These are phyloP conservation scores for Pangasianodon hypophthalmus DNA, from an alignment of 2,113 vertebrate genomes.

Conservation along the genomic window DNA sequence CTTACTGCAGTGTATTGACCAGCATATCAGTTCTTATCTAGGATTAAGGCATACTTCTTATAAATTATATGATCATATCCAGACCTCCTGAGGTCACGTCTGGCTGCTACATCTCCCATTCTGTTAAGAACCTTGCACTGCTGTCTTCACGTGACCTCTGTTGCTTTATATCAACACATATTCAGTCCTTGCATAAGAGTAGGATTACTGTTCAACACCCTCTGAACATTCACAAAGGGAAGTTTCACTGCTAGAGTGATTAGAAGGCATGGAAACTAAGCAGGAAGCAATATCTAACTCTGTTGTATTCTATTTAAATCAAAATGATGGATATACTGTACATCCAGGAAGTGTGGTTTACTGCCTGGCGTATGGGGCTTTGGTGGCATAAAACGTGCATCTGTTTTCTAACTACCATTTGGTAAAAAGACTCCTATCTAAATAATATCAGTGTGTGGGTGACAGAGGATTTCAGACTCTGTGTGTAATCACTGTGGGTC, in stretches of 20 bases:
- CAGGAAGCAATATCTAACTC: background rate
- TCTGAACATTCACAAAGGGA: background rate
- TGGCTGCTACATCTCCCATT: background rate
- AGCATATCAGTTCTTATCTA: too few species aligned
- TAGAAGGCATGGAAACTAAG: background rate
- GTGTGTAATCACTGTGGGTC: constrained; percentile 41
- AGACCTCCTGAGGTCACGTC: background rate
- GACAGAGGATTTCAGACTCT: constrained; percentile 8
- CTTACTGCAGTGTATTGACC: background rate
- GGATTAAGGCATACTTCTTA: background rate
- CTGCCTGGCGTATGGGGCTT: background rate
- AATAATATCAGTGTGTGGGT: constrained; percentile 32
- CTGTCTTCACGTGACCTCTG: background rate
- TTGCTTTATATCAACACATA: background rate
- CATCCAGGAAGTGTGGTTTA: background rate
- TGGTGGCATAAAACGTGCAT: constrained; percentile 1
- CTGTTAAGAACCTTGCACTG: constrained; percentile 3
- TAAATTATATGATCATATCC: background rate
- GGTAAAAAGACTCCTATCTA: background rate
- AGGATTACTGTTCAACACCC: background rate
- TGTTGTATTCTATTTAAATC: constrained; percentile 1
- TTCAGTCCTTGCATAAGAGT: background rate
- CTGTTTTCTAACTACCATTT: constrained; percentile 1
- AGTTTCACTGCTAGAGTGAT: background rate
- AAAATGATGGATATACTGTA: background rate